phyloP scores from a whole-genome alignment of 2,888 invertebrate genomes.

The Leptarthrus brevirostris region DNA sequence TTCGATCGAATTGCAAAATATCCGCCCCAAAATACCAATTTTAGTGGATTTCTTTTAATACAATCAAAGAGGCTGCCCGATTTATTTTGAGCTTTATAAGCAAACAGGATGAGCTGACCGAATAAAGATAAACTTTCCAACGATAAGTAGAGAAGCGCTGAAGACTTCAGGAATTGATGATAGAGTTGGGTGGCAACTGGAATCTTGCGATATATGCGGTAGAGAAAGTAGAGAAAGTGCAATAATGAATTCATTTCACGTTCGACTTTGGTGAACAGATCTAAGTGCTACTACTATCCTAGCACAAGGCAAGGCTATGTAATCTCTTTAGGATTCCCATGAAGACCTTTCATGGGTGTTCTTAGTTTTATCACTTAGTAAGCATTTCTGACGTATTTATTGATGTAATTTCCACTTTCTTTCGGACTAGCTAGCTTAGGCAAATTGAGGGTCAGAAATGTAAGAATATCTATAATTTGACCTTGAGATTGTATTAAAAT shows the following conservation, averaged over 20 bases:
- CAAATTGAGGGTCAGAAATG: too few relatives aligned
- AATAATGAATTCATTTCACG: constrained; percentile 44
- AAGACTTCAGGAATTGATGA: background rate
- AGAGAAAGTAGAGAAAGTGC: background rate
- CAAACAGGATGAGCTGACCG: constrained; percentile 26
- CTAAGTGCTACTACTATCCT: constrained; percentile 4
- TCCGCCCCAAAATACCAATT: constrained; percentile 10
- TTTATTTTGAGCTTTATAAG: constrained; percentile 35
- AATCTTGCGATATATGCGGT: background rate
- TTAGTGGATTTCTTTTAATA: constrained; percentile 37
- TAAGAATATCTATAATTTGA: too few relatives aligned
- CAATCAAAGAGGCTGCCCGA: constrained; percentile 24
- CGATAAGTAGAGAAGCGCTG: constrained; percentile 26
- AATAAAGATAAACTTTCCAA: constrained; percentile 34
- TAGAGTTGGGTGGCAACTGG: background rate
- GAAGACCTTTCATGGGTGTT: constrained; percentile 21
- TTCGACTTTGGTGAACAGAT: constrained; percentile 31
- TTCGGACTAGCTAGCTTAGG: background rate
- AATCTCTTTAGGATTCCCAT: constrained; percentile 23
- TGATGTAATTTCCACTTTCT: constrained; percentile 33
- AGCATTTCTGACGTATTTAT: constrained; percentile 43
- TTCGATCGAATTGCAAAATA: constrained; percentile 23
- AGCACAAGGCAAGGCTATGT: constrained; percentile 11
- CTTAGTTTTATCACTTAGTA: constrained; percentile 33
- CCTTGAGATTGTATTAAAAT: too few relatives aligned